Base-by-base conservation (phyloP, 2,797 vertebrate genomes). In the Rhyacichthys aspro region DNA sequence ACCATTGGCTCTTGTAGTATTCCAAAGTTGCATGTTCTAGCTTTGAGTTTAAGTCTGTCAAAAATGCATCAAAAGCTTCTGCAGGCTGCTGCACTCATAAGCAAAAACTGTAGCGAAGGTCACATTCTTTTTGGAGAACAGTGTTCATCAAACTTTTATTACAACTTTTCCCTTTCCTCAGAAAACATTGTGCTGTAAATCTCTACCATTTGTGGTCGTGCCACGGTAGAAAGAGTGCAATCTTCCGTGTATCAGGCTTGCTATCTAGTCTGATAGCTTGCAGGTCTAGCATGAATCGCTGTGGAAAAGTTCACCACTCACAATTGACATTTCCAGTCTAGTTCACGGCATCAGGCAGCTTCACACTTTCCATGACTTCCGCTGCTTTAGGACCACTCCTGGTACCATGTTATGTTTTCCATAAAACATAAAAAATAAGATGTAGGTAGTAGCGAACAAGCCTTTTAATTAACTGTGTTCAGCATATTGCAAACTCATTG, bases 351-450 rank as follows among this genome's bases (percentile, higher is more conserved):
- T n/a, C n/a, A n/a, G 70, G 58, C 1, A 19, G 64, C 28, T 64
- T 74, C 18, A 64, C 15, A 49, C 48, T 64, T 37, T 65, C 64
- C 56, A 63, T 61, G 45, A 55, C 37, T 7, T 16, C 39, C 11
- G 23, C 33, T n/a, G 5, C 5, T 5, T 2, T 5, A 23, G 23
- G 8, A 66, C 45, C 64, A 70, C 70, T 70, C 61, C 67, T 78
- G 58, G 66, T 70, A 73, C 70, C 62, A 70, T 77, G 74, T 68
- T n/a, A n/a, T n/a, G n/a, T n/a, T n/a, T n/a, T n/a, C n/a, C n/a
- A n/a, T n/a, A n/a, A n/a, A n/a, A n/a, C n/a, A n/a, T n/a, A n/a
- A n/a, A n/a, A n/a, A n/a, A n/a, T n/a, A n/a, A n/a, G n/a, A n/a
- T n/a, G n/a, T n/a, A n/a, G n/a, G n/a, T n/a, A n/a, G n/a, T n/a